A percentile compares a stretch with the other conserved stretches of the same genome.
These are phyloP conservation scores for Ivindomyrus marchei DNA, from an alignment of 2,113 vertebrate genomes.

Conservation along the genomic window DNA sequence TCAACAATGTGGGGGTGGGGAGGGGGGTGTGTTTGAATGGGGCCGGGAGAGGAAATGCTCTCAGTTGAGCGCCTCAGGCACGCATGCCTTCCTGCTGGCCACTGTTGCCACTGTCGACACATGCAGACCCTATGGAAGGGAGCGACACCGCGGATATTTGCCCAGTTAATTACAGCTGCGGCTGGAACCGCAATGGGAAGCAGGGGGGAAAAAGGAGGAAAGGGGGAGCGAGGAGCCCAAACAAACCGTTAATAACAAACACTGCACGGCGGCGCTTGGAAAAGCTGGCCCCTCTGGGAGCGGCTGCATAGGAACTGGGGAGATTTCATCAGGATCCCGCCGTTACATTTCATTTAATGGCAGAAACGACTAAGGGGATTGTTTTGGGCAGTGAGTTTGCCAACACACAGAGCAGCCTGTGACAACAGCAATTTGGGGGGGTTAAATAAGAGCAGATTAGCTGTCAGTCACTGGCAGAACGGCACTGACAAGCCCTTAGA, in stretches of 20 bases:
- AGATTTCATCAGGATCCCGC: background rate
- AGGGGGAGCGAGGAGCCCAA: background rate
- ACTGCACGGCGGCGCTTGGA: background rate
- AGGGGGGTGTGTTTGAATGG: slow-evolving; percentile 43
- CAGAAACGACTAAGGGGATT: background rate
- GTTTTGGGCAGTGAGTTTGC: background rate
- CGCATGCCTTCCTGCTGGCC: slow-evolving; percentile 77
- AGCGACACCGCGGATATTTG: slow-evolving; percentile 5
- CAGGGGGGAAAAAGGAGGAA: background rate
- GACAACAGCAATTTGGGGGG: background rate
- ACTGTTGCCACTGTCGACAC: slow-evolving; percentile 66
- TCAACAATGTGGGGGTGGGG: slow-evolving; percentile 69
- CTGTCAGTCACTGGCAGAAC: background rate
- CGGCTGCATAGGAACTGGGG: background rate
- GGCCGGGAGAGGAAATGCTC: slow-evolving; percentile 59
- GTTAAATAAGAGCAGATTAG: slow-evolving; percentile 14
- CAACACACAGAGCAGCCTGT: background rate
- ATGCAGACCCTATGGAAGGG: background rate
- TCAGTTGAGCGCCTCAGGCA: slow-evolving; percentile 62
- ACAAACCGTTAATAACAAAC: background rate
- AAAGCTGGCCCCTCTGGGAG: background rate
- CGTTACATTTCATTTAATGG: background rate
- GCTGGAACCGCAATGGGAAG: background rate
- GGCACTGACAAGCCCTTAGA: background rate
- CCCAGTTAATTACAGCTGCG: slow-evolving; percentile 6